Conservation (phyloP, 2,888 invertebrate genomes). For the Cephus spinipes region DNA sequence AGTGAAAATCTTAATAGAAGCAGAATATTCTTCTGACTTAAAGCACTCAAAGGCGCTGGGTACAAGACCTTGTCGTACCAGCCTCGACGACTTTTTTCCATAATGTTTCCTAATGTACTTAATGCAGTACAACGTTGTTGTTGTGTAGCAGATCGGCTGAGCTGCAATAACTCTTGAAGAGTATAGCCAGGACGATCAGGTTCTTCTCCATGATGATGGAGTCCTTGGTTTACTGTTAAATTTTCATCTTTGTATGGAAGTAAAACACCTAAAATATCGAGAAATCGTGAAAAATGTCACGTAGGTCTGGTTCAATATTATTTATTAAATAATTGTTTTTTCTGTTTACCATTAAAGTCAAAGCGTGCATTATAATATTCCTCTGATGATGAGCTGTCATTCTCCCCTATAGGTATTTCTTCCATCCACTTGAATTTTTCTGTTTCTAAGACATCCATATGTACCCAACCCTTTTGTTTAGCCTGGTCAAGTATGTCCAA, state of each 20-base stretch:
- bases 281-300: neutral
- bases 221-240: conserved; percentile 71
- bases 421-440: conserved; percentile 93
- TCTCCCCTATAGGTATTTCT: conserved; percentile 70
- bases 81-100: conserved; percentile 79
- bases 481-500: conserved; percentile 60
- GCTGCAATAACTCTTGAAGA: conserved; percentile 85
- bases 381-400: conserved; percentile 62
- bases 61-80: conserved; percentile 82
- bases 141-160: conserved; percentile 80
- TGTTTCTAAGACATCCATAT: conserved; percentile 88
- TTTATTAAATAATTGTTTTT: neutral
- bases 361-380: conserved; percentile 84
- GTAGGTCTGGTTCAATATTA: neutral
- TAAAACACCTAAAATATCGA: conserved; percentile 71
- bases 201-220: conserved; percentile 95
- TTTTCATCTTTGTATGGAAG: conserved; percentile 77
- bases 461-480: conserved; percentile 79
- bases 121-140: conserved; percentile 89
- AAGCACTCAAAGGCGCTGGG: conserved; percentile 72
- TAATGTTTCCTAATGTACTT: conserved; percentile 82
- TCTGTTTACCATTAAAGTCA: conserved; percentile 76
- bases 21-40: conserved; percentile 78
- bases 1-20: conserved; percentile 86
- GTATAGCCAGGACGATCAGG: conserved; percentile 92